Base-by-base conservation (phyloP, 2,888 invertebrate genomes). In the Spilosoma lubricipeda region DNA sequence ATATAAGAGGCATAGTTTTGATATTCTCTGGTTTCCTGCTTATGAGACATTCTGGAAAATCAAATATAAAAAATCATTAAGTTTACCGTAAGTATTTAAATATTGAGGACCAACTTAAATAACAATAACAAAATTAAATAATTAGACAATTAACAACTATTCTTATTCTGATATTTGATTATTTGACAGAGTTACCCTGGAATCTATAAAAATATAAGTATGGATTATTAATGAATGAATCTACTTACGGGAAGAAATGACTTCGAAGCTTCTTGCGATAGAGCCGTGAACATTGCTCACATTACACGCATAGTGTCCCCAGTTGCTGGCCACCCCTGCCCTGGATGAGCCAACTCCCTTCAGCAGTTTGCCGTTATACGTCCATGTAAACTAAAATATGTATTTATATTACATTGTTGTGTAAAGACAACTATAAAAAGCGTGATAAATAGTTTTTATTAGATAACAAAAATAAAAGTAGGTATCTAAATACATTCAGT, bases 31-130 rank as follows among this genome's bases (percentile, higher is more conserved):
- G 63, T 39, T 73, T 70, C 56, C 75, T 80, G 45, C 72, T 64
- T 76, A 85, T 80, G n/a, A 86, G 75, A 70, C 86, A 87, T 11
- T 11, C 86, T 86, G 79, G 48, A 86, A 86, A 27, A 70, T 20
- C 9, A 2, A 8, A 42, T 27, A 0, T 11, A 36, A 23, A 9
- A 65, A 36, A 20, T 23, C 23, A 23, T 65, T 65, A 7, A 30
- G 0, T 45, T 45, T 45, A 15, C 15, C 45, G 5, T 67, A 30
- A 18, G 15, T 15, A 13, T 27, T 45, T 13, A 67, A 67, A 15
- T 27, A 67, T 39, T 20, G 20, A 67, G 23, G 11, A n/a, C 13
- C 56, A n/a, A n/a, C 11, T n/a, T n/a, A n/a, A n/a, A n/a, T n/a
- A n/a, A n/a, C n/a, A n/a, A n/a, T n/a, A n/a, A n/a, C n/a, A n/a